These are phyloP conservation scores for Thinocorus orbignyianus DNA, from an alignment of 2,113 vertebrate genomes.

Conservation along the genomic window DNA sequence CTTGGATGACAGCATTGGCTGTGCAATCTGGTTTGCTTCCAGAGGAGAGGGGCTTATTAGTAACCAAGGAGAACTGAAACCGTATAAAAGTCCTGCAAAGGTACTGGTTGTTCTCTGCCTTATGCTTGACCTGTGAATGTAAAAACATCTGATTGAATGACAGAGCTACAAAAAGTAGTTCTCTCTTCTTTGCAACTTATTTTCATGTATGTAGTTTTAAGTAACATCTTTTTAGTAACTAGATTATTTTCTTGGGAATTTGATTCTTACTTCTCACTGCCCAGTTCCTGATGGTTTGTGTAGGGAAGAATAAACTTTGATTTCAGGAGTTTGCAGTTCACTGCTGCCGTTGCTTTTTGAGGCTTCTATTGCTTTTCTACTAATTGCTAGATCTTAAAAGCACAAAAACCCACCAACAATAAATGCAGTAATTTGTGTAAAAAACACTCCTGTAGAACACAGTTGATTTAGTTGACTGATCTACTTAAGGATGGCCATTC, in stretches of 20 bases:
- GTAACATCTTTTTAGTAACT: not conserved
- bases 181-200: not conserved
- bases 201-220: not conserved
- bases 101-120: slow-evolving; percentile 63
- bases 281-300: not conserved
- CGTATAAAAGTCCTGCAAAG: slow-evolving; percentile 85
- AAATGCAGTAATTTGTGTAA: not conserved
- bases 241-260: not conserved
- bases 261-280: not conserved
- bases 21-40: slow-evolving; percentile 96
- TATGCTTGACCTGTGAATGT: not conserved
- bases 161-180: not conserved
- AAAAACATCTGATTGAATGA: not conserved
- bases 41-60: slow-evolving; percentile 81
- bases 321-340: not conserved
- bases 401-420: not conserved
- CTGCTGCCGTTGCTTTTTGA: not conserved
- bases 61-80: slow-evolving; percentile 51
- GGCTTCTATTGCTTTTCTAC: not conserved
- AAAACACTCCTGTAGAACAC: not conserved
- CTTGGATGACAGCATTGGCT: slow-evolving; percentile 95
- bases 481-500: not conserved
- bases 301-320: not conserved
- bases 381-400: not conserved
- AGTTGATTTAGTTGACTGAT: not conserved